Conservation (phyloP, 1,140 invertebrate species). For the fruit fly (Drosophila melanogaster) region DNA sequence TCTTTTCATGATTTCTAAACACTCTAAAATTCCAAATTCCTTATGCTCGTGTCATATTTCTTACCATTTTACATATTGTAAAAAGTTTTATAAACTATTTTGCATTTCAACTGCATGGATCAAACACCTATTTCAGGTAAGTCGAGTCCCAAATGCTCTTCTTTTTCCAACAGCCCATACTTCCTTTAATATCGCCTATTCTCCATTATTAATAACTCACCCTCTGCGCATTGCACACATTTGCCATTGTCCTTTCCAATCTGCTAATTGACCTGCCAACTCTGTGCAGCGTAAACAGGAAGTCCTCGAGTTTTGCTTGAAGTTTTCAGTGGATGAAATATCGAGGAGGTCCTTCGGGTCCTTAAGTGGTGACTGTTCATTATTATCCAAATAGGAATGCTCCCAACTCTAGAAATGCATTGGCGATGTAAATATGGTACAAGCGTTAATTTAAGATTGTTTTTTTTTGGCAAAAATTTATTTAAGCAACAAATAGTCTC, state of each 20-base stretch:
- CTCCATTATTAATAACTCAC: slow-evolving; percentile 12
- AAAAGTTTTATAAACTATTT: too few relatives aligned
- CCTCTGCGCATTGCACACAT: not conserved
- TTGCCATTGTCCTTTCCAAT: slow-evolving; percentile 3
- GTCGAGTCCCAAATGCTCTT: slow-evolving; percentile 1
- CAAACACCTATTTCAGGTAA: not conserved
- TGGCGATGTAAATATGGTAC: too few relatives aligned
- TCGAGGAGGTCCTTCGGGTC: not conserved
- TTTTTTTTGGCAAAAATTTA: too few relatives aligned
- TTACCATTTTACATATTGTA: too few relatives aligned
- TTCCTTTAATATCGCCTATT: slow-evolving; percentile 4
- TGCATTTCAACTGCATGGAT: not conserved
- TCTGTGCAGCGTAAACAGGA: slow-evolving; percentile 22
- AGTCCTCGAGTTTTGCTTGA: slow-evolving; percentile 16
- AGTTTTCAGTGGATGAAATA: not conserved
- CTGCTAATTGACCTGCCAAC: slow-evolving; percentile 29
- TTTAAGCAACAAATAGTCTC: too few relatives aligned
- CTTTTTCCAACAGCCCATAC: slow-evolving; percentile 1
- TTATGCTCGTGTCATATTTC: too few relatives aligned
- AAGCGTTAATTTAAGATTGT: too few relatives aligned
- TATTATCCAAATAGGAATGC: not conserved
- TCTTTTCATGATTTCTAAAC: too few relatives aligned
- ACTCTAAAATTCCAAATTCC: too few relatives aligned
- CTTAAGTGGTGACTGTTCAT: not conserved
- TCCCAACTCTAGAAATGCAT: too few relatives aligned